Conservation (phyloP, 1,140 invertebrate species). For the Lanistes nyassanus region DNA sequence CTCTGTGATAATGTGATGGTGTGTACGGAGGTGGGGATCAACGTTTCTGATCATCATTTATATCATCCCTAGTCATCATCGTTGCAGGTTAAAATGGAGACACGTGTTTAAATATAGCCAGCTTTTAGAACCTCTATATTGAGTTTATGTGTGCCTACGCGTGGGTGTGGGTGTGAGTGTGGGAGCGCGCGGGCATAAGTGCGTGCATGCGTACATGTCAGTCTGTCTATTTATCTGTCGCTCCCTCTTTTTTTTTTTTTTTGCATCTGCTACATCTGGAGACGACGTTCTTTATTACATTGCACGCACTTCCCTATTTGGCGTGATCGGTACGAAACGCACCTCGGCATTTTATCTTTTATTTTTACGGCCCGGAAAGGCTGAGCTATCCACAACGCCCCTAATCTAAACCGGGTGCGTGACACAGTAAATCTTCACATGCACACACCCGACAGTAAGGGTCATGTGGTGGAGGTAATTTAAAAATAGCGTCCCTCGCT, state of each 20-base stretch:
- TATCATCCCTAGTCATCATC: background rate
- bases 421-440: no score
- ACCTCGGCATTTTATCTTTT: no score
- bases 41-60: background rate
- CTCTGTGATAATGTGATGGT: slow-evolving; percentile 3
- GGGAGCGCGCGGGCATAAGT: background rate
- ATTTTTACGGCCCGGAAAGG: no score
- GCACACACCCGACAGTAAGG: no score
- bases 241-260: background rate
- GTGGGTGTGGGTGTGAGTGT: background rate
- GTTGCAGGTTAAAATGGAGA: background rate
- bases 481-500: no score
- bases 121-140: background rate
- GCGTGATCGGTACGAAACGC: no score
- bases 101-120: slow-evolving; percentile 2
- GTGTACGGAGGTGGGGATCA: background rate
- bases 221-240: background rate
- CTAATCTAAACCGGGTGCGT: no score
- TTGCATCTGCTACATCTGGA: no score
- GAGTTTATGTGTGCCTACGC: background rate
- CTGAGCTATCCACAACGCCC: no score
- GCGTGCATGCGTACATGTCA: background rate
- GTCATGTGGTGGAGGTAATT: no score
- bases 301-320: no score
- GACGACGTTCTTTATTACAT: no score